Conservation (phyloP, 2,797 vertebrate genomes). For the Antennarius maculatus region DNA sequence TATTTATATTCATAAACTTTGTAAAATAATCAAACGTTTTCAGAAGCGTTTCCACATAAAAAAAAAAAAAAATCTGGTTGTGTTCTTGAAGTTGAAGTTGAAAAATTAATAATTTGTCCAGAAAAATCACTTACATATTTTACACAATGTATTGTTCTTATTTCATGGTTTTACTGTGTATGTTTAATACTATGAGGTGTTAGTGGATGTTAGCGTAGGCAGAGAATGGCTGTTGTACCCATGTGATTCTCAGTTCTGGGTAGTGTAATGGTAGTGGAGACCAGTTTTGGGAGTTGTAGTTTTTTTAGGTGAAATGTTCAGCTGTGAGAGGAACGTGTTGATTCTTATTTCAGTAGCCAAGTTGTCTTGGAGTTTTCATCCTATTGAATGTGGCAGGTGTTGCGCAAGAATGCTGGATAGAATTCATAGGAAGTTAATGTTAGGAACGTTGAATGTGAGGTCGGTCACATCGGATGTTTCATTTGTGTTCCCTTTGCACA, state of each 20-base stretch:
- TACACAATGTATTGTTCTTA: background rate
- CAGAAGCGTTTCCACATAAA: too few species aligned
- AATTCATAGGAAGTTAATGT: background rate
- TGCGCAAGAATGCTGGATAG: slow-evolving; percentile 57
- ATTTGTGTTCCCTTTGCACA: slow-evolving; percentile 1
- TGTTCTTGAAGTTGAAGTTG: too few species aligned
- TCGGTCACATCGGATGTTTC: background rate
- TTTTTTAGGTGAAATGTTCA: background rate
- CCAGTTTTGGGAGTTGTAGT: slow-evolving; percentile 20
- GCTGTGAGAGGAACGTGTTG: background rate
- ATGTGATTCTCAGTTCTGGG: slow-evolving; percentile 28
- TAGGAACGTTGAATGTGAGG: slow-evolving; percentile 38
- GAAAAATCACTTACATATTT: slow-evolving; percentile 7
- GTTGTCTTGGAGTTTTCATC: background rate
- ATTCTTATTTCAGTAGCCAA: background rate
- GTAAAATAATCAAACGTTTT: too few species aligned
- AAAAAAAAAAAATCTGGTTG: too few species aligned
- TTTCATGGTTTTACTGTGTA: background rate
- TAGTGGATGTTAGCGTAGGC: slow-evolving; percentile 1
- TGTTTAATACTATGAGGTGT: slow-evolving; percentile 8
- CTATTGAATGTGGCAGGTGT: slow-evolving; percentile 56
- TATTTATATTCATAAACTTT: too few species aligned
- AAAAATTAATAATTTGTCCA: too few species aligned
- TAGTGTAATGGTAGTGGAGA: slow-evolving; percentile 37
- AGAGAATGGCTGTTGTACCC: slow-evolving; percentile 2